Evolutionary conservation across 2,888 invertebrate genomes (phyloP), one percentile per base, ranked within the genome.

Genomic region (Ctenicera cuprea): DNA sequence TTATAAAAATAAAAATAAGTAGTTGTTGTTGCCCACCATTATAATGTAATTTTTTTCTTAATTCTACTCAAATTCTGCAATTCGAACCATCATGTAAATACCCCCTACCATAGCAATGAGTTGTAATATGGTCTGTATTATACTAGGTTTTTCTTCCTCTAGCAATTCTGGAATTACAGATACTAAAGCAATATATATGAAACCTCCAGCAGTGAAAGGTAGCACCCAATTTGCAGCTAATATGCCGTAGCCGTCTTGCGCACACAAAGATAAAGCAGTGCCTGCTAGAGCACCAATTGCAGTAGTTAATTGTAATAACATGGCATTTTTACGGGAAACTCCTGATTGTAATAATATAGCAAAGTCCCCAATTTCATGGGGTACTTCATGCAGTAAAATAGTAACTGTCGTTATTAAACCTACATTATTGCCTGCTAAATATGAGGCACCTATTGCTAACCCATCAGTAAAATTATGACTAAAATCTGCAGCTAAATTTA

Each of bases 401-500:
- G 98, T 98, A 41, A 98, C 88, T 26, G 99, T 99, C 14, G 99
- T 99, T 12, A 98, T 90, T 67, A 94, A 90, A 30, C 97, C 97
- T 82, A 96, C 91, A 80, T 90, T 94, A 81, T 94, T 92, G 11
- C 98, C 98, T 73, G 97, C 97, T 82, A 98, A 91, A 86, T 94
- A 99, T 0, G 98, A 98, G 0, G 99, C 99, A 62, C 99, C 99
- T 85, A 99, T 99, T 20, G 99, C 99, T 74, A 99, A 89, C 20
- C 99, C 99, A 90, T 99, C 99, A 11, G 99, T 99, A 84, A 99
- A 98, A 88, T 99, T 99, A 86, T 99, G 99, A 12, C 97, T 93
- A 86, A 98, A 98, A 87, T 99, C 99, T 38, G 99, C 99, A 64
- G 96, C 98, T 78, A 99, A 89, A 88, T 99, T 99, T 76, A 99